Percentiles rank a stretch among this genome's conserved stretches.
Conservation (phyloP, 2,888 invertebrate genomes). For the Coremacera marginata region DNA sequence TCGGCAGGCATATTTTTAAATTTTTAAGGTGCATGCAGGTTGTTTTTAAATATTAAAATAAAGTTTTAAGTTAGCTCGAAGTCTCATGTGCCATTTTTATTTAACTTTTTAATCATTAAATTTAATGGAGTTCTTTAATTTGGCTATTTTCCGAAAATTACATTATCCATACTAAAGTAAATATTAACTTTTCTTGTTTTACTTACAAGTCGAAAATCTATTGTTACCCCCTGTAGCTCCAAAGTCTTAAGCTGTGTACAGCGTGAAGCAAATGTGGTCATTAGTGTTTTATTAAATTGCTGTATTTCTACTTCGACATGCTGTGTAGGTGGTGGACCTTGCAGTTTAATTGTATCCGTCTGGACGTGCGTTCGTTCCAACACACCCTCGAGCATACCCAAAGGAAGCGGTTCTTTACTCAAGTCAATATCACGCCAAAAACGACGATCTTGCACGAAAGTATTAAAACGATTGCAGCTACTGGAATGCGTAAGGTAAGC, state of each 20-base stretch:
- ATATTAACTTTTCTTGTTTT: neutral
- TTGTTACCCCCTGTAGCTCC: conserved; percentile 63
- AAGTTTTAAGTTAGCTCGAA: too few species aligned
- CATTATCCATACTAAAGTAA: too few species aligned
- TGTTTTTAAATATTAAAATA: too few species aligned
- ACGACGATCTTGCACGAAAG: conserved; percentile 62
- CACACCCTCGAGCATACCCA: conserved; percentile 59
- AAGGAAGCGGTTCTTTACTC: conserved; percentile 56
- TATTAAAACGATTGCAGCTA: conserved; percentile 62
- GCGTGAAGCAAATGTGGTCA: conserved; percentile 56
- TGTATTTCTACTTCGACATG: conserved; percentile 59
- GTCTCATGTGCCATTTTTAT: too few species aligned
- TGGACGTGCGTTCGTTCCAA: conserved; percentile 60
- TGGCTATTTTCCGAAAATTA: too few species aligned
- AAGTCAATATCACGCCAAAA: conserved; percentile 66
- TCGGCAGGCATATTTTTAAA: too few species aligned
- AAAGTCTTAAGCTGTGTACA: conserved; percentile 58
- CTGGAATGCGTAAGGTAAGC: conserved; percentile 50
- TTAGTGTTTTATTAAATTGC: conserved; percentile 59
- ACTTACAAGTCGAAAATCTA: conserved; percentile 64
- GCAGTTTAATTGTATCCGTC: conserved; percentile 62
- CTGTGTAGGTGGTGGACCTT: conserved; percentile 58
- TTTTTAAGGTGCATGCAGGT: too few species aligned
- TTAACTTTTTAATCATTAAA: too few species aligned
- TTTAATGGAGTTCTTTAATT: too few species aligned